These are phyloP conservation scores for Bursaphelenchus mucronatus DNA, from an alignment of 1,140 invertebrate genomes.

Conservation along the genomic window DNA sequence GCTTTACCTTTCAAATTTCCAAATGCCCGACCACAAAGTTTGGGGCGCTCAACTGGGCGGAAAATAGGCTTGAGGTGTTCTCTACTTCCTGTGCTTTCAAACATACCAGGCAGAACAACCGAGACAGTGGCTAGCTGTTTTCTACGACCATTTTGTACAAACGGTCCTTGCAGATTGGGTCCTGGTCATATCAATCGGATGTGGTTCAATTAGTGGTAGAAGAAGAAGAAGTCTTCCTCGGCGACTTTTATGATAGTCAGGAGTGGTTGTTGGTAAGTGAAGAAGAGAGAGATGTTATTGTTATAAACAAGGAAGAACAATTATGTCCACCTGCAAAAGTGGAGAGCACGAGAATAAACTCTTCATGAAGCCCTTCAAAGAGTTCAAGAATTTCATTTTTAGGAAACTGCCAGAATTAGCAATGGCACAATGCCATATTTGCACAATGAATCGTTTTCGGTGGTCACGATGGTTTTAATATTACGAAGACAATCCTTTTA, in stretches of 20 bases:
- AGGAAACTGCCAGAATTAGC: slow-evolving; percentile 44
- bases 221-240: slow-evolving; percentile 53
- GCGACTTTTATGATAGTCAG: slow-evolving; percentile 60
- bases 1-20: no score
- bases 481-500: slow-evolving; percentile 57
- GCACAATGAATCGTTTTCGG: slow-evolving; percentile 56
- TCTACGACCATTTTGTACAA: neutral
- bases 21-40: no score
- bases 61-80: no score
- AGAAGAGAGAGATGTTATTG: neutral
- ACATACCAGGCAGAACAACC: no score
- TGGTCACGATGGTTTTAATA: slow-evolving; percentile 49
- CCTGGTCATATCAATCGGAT: slow-evolving; percentile 58
- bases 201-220: slow-evolving; percentile 54
- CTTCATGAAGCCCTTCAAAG: neutral
- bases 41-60: no score
- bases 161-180: slow-evolving; percentile 47
- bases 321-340: neutral
- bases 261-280: slow-evolving; percentile 52
- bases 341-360: neutral
- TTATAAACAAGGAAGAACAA: no score
- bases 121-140: neutral
- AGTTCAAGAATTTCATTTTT: slow-evolving; percentile 3
- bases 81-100: no score
- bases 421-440: slow-evolving; percentile 54